Evolutionary conservation across 2,888 invertebrate species (phyloP).

Genomic region (Shargacucullia verbasci): DNA sequence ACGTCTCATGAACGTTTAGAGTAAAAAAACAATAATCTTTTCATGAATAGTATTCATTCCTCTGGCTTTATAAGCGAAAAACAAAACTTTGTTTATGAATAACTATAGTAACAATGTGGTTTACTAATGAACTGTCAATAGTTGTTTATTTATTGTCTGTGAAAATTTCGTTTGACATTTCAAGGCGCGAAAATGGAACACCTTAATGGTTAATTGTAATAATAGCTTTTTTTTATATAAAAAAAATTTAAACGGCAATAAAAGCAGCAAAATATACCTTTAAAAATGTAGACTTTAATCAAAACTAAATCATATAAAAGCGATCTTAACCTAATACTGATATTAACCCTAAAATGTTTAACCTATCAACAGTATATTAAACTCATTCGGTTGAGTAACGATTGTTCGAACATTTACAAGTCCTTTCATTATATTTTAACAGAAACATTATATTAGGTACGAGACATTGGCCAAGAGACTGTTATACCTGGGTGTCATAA

Average conservation of each 20-base stretch:
- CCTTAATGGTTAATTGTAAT: neutral
- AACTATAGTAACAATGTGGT: slow-evolving; percentile 25
- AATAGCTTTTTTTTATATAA: neutral
- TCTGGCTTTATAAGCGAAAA: slow-evolving; percentile 50
- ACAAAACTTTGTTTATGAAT: slow-evolving; percentile 19
- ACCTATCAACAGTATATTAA: slow-evolving; percentile 53
- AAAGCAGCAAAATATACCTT: slow-evolving; percentile 32
- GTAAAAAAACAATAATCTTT: slow-evolving; percentile 13
- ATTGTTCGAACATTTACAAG: slow-evolving; percentile 43
- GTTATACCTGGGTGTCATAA: slow-evolving; percentile 8
- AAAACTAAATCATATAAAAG: slow-evolving; percentile 51
- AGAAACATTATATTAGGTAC: slow-evolving; percentile 45
- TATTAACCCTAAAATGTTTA: slow-evolving; percentile 51
- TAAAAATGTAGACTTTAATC: slow-evolving; percentile 20
- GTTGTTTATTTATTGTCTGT: slow-evolving; percentile 46
- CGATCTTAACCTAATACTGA: slow-evolving; percentile 55
- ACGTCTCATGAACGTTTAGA: slow-evolving; percentile 7
- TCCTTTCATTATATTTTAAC: slow-evolving; percentile 38
- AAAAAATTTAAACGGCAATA: slow-evolving; percentile 25
- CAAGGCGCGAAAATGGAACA: slow-evolving; percentile 27
- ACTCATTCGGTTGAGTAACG: slow-evolving; percentile 48
- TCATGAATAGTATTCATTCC: slow-evolving; percentile 41
- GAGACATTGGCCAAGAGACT: slow-evolving; percentile 26
- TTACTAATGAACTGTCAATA: slow-evolving; percentile 26
- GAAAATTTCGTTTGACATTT: slow-evolving; percentile 31